Conservation (phyloP, 2,113 vertebrate genomes). For the Stigmatopora argus region DNA sequence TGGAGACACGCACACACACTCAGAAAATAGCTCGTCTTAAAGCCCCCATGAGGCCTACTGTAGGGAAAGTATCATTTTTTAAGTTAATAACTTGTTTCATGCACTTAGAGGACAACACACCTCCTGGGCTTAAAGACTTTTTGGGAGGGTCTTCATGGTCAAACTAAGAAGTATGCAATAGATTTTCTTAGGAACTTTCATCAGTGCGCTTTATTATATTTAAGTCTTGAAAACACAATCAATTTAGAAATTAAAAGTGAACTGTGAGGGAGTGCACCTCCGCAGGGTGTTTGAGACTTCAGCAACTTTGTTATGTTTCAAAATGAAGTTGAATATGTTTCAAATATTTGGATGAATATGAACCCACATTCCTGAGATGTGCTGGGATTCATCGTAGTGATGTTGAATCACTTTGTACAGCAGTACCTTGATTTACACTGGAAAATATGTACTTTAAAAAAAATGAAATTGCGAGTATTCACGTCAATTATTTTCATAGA, state of each 20-base stretch:
- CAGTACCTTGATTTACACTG: not conserved
- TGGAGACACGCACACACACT: slow-evolving; percentile 20
- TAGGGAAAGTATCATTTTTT: slow-evolving; percentile 49
- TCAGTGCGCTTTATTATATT: not conserved
- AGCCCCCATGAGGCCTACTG: slow-evolving; percentile 35
- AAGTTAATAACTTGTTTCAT: slow-evolving; percentile 54
- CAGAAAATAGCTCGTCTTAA: slow-evolving; percentile 17
- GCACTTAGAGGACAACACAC: slow-evolving; percentile 29
- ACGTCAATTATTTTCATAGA: too few species aligned
- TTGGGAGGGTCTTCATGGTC: slow-evolving; percentile 21
- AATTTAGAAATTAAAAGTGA: not conserved
- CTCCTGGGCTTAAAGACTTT: slow-evolving; percentile 24
- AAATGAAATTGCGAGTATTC: too few species aligned
- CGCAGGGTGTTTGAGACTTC: slow-evolving; percentile 46
- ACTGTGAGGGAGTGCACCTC: slow-evolving; percentile 33
- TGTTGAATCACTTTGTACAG: not conserved
- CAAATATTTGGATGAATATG: slow-evolving; percentile 48
- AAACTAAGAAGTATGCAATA: slow-evolving; percentile 12
- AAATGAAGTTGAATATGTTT: slow-evolving; percentile 53
- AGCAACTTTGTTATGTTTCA: slow-evolving; percentile 32
- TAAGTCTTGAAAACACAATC: not conserved
- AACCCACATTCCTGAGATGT: slow-evolving; percentile 13
- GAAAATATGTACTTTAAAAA: too few species aligned
- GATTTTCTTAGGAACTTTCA: not conserved
- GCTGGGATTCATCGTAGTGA: slow-evolving; percentile 27